Evolutionary conservation across 2,888 invertebrate species (phyloP), one percentile per base, ranked within the genome.

Genomic region (Pollenia labialis): DNA sequence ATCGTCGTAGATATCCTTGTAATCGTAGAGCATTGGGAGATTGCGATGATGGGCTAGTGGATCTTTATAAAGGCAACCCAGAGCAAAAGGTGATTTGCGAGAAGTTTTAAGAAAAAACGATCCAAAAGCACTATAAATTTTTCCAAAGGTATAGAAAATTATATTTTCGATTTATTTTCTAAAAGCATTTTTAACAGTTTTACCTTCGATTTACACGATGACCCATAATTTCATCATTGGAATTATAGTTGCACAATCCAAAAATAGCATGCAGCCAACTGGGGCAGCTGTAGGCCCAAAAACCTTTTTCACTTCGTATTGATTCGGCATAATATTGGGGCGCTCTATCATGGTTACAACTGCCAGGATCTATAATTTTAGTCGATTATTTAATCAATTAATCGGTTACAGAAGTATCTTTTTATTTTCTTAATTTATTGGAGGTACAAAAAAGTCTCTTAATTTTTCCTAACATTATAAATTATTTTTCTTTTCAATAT

Each of bases 271-370:
- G 90, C 18, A 95, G 91, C 95, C 95, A 95, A 10, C 94, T 90
- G 62, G 89, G 90, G 88, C 95, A 95, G 42, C 92, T 93, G 7
- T 92, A 94, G 0, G 93, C 95, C 91, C 95, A 95, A 90, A 96
- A 95, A 0, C 95, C 95, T 0, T 90, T 82, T 0, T 92, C 88
- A 0, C 93, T 94, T 6, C 81, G 91, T 9, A 92, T 90, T 0
- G 95, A 95, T 90, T 95, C 95, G 0, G 95, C 95, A 88, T 93
- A 96, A 89, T 95, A 95, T 0, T 89, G 88, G 0, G 95, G 95
- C 0, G 96, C 95, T 86, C 95, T 92, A 4, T 93, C 94, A 89
- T 96, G 96, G 88, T 94, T 94, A 89, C 96, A 96, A 7, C 94
- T 93, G 0, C 95, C 94, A 66, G 94, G 93, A 79, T 94, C 95